phyloP scores from a whole-genome alignment of 2,888 invertebrate species.

The Drosophila histrio region DNA sequence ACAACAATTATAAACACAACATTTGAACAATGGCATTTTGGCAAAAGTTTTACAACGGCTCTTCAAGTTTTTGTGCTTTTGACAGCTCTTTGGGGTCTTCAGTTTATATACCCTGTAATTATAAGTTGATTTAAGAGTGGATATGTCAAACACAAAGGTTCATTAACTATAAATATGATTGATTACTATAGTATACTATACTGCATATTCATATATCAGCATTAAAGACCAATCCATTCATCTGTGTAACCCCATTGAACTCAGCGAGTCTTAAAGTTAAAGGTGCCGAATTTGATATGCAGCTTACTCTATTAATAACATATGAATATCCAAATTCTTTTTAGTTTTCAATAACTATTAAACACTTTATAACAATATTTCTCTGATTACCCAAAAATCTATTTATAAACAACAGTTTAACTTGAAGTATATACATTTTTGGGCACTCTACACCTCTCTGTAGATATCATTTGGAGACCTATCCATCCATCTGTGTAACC shows the following conservation, averaged over 20 bases:
- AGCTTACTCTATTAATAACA: neutral
- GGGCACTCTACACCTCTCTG: too few species aligned
- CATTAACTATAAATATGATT: too few species aligned
- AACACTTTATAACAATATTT: neutral
- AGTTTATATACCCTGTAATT: slow-evolving; percentile 10
- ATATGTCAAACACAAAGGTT: neutral
- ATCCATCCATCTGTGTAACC: neutral
- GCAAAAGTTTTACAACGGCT: slow-evolving; percentile 53
- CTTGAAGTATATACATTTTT: neutral
- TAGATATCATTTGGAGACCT: neutral
- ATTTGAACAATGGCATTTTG: slow-evolving; percentile 61
- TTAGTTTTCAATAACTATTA: neutral
- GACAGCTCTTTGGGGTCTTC: slow-evolving; percentile 37
- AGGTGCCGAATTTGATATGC: neutral
- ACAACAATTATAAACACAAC: slow-evolving; percentile 25
- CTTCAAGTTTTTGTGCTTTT: slow-evolving; percentile 42
- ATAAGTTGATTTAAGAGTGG: neutral
- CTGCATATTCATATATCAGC: neutral
- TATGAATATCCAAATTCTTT: neutral
- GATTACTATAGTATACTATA: too few species aligned
- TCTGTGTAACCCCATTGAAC: neutral
- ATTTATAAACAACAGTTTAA: neutral
- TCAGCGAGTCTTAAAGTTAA: neutral
- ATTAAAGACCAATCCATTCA: neutral
- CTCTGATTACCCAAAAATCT: neutral